phyloP scores from a whole-genome alignment of 2,888 invertebrate species.

The Pseudoips prasinana region DNA sequence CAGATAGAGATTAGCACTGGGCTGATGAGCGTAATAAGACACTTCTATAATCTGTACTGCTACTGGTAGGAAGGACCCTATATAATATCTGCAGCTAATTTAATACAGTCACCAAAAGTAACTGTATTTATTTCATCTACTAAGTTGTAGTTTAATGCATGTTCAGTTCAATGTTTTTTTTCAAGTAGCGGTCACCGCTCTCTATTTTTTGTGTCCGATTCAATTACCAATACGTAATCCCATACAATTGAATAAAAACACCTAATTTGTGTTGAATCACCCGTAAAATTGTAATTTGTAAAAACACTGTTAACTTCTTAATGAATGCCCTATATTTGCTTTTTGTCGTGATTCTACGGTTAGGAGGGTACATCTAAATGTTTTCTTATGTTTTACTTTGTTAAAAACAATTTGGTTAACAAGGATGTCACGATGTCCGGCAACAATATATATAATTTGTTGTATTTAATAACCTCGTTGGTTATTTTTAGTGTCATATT shows the following conservation, averaged over 20 bases:
- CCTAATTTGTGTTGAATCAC: slow-evolving; percentile 62
- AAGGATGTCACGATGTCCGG: slow-evolving; percentile 24
- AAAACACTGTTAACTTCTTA: slow-evolving; percentile 51
- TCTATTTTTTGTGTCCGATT: slow-evolving; percentile 22
- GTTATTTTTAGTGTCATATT: slow-evolving; percentile 16
- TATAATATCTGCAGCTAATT: too few species aligned
- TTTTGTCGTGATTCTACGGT: slow-evolving; percentile 29
- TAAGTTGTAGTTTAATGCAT: too few species aligned
- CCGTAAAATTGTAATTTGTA: slow-evolving; percentile 66
- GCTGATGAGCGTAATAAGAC: too few species aligned
- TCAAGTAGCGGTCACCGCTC: slow-evolving; percentile 9
- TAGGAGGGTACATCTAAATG: slow-evolving; percentile 21
- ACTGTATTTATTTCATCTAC: too few species aligned
- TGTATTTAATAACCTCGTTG: slow-evolving; percentile 19
- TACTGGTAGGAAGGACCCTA: too few species aligned
- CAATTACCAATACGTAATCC: slow-evolving; percentile 21
- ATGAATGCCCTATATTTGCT: slow-evolving; percentile 53
- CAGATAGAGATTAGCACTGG: too few species aligned
- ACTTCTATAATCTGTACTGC: too few species aligned
- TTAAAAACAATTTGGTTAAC: slow-evolving; percentile 14
- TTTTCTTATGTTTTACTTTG: slow-evolving; percentile 13
- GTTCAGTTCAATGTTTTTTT: too few species aligned
- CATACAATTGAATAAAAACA: slow-evolving; percentile 32
- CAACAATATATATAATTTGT: slow-evolving; percentile 16
- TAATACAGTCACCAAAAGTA: too few species aligned